Evolutionary conservation across 2,113 vertebrate species (phyloP), one percentile per base, ranked within the genome.

Genomic region (Oophaga pumilio): DNA sequence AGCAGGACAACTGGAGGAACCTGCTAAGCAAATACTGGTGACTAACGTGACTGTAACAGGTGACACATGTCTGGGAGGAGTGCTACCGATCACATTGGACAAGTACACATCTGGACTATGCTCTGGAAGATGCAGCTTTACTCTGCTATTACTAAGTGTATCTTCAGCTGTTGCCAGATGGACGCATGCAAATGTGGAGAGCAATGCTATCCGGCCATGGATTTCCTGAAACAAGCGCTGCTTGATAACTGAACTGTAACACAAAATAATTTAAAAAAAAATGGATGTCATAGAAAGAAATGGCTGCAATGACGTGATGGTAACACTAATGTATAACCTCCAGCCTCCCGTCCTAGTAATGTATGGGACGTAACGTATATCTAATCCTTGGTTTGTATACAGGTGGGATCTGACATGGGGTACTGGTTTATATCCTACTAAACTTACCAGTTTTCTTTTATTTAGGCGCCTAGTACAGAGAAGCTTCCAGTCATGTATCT

Each of bases 401-500:
- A 53, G 43, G 56, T 64, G 79, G 86, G 71, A 17, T 10, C 69
- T 62, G 57, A 52, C 33, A n/a, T 28, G 76, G 86, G 79, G 10
- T 15, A 50, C n/a, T 49, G 73, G 92, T 57, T 91, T 91, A 93
- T 94, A 92, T 97, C 93, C 92, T 97, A 97, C 97, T 99, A 99
- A 99, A 97, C 96, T 97, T 97, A 93, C 94, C 96, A 99, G 98
- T 98, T 99, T 96, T 97, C 97, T 96, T 97, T 97, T 98, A 96
- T 99, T 93, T 95, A 99, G 98, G 98, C 97, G 90, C 95, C 97
- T 91, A 66, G 97, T 90, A 92, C 94, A 91, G 97, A 99, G 97
- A 99, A 99, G 96, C 97, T 99, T 87, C 98, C 98, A 22, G 97
- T 99, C 96, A 98, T 99, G 97, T 99, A 99, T 96, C 97, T 99